phyloP scores from a whole-genome alignment of 2,113 vertebrate genomes.

The Lamprotornis superbus region DNA sequence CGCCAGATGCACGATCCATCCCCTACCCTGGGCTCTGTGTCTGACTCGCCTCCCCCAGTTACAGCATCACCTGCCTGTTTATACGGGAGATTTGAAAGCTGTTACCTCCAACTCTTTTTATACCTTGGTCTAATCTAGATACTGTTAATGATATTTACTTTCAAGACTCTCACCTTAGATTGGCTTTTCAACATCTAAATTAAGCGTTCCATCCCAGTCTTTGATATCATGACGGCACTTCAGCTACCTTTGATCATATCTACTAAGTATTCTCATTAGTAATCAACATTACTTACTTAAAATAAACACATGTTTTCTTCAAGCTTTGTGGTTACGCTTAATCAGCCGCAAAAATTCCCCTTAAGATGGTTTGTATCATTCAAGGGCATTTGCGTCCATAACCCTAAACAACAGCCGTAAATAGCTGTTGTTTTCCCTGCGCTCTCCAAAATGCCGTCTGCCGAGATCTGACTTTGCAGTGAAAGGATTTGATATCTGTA shows the following conservation, averaged over 20 bases:
- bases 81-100: conserved; percentile 61
- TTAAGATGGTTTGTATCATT: conserved; percentile 57
- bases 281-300: conserved; percentile 71
- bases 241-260: conserved; percentile 69
- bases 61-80: conserved; percentile 57
- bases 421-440: conserved; percentile 15
- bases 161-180: conserved; percentile 67
- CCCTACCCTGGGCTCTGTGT: neutral
- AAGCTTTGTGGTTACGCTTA: conserved; percentile 61
- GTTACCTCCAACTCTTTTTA: conserved; percentile 68
- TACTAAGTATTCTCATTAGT: conserved; percentile 69
- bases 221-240: conserved; percentile 69
- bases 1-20: neutral
- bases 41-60: conserved; percentile 42
- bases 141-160: conserved; percentile 68
- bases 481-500: neutral
- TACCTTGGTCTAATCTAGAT: conserved; percentile 67
- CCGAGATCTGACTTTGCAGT: neutral
- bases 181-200: conserved; percentile 71
- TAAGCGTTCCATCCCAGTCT: conserved; percentile 69
- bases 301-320: conserved; percentile 70
- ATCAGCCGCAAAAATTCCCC: conserved; percentile 69
- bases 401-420: conserved; percentile 36
- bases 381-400: conserved; percentile 60
- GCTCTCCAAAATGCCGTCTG: neutral